Base-by-base conservation (phyloP, 2,888 invertebrate genomes). In the Hydrotaea diabolus region DNA sequence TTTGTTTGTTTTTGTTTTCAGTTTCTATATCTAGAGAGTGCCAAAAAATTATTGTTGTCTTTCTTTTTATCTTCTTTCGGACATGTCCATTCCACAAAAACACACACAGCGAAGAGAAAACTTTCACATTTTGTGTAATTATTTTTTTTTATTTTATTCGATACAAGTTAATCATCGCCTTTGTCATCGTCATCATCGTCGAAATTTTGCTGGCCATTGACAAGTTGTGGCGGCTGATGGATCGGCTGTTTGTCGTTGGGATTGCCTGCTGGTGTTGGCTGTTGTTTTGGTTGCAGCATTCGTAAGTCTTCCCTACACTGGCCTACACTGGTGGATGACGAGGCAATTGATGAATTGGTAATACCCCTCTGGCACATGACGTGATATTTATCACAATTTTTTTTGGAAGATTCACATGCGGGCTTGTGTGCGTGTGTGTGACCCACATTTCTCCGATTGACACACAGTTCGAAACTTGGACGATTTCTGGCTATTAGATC, bases 111-210 rank as follows among this genome's bases (percentile, higher is more conserved):
- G 36, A 21, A 69, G 39, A 43, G 43, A 66, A 77, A 85, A 85
- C 85, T 85, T 85, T 85, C 85, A 85, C 85, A 85, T 74, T 82
- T 78, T 71, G 39, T 75, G 62, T 53, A n/a, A 74, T 19, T 66
- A 21, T 66, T 72, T 53, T 46, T 15, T 66, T 75, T 64, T 66
- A 64, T 53, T 46, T 15, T 66, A 62, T 64, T 43, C 46, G 21
- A 46, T 46, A 69, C 69, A 69, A 69, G 46, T 69, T 69, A 43
- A 69, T 69, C 69, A 66, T 62, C 62, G 17, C 7, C 59, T 7
- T 31, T 15, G 62, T 31, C 23, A 26, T 64, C 39, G 19, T 43
- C 19, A 43, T 66, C 19, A 66, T 66, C 46, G 46, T 69, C 46
- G 39, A n/a, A 19, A 36, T 39, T 0, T 46, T 15, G 23, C 43